Conservation (phyloP, 2,797 vertebrate species). For the Cyprinella venusta region DNA sequence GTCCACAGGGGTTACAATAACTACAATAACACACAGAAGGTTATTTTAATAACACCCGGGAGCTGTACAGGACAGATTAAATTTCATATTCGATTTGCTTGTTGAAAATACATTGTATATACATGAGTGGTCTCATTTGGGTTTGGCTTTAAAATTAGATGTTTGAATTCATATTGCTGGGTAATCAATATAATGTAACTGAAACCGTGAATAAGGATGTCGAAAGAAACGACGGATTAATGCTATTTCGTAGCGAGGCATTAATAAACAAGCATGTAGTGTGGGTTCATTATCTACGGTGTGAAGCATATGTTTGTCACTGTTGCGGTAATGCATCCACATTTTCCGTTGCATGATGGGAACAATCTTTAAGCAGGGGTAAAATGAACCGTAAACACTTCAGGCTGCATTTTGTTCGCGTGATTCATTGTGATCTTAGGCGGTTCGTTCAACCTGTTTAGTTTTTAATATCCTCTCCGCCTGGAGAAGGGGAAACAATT, state of each 20-base stretch:
- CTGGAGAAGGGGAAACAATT: not conserved
- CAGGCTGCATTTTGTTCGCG: conserved; percentile 23
- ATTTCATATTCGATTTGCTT: conserved; percentile 37
- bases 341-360: conserved; percentile 29
- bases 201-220: conserved; percentile 10
- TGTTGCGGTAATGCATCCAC: conserved; percentile 24
- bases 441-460: conserved; percentile 29
- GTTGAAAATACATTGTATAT: conserved; percentile 17
- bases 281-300: conserved; percentile 21
- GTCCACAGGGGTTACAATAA: conserved; percentile 37
- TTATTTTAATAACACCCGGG: conserved; percentile 43
- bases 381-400: conserved; percentile 33
- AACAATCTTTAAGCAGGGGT: conserved; percentile 32
- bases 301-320: conserved; percentile 15
- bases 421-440: conserved; percentile 45
- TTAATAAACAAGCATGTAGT: conserved; percentile 21
- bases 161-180: conserved; percentile 20
- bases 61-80: conserved; percentile 38
- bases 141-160: conserved; percentile 36
- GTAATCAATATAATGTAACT: conserved; percentile 30
- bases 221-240: conserved; percentile 20
- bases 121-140: conserved; percentile 34
- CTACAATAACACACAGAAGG: conserved; percentile 36
- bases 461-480: conserved; percentile 42
- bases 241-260: conserved; percentile 23